A percentile compares a stretch with the other conserved stretches of the same genome.
Evolutionary conservation across 2,888 invertebrate species (phyloP).

Genomic region (Schizaphis graminum): DNA sequence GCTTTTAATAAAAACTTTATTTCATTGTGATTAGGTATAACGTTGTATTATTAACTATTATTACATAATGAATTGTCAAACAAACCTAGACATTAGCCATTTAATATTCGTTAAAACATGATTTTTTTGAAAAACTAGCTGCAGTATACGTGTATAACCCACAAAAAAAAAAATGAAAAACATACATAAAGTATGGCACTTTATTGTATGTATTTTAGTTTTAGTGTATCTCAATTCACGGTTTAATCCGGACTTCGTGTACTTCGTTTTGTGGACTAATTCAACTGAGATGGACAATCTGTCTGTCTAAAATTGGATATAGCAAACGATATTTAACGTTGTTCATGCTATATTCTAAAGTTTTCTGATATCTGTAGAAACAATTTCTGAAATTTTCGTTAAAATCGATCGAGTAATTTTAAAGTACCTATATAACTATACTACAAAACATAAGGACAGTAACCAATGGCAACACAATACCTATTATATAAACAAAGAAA

Average conservation of each 20-base stretch:
- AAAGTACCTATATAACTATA: not conserved
- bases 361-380: no score
- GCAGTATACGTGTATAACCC: not conserved
- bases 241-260: not conserved
- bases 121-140: not conserved
- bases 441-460: not conserved
- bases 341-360: no score
- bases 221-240: not conserved
- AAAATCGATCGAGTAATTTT: not conserved
- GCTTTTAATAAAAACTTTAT: not conserved
- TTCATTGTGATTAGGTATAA: no score
- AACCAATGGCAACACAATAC: not conserved
- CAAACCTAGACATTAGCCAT: not conserved
- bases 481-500: not conserved
- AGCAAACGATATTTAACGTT: no score
- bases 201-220: not conserved
- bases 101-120: not conserved
- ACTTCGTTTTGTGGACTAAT: no score
- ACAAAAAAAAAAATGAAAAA: not conserved
- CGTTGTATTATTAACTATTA: no score
- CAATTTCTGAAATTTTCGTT: not conserved
- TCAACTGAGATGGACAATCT: no score
- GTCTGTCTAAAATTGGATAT: no score
- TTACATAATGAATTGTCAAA: no score
- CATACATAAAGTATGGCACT: not conserved